These are phyloP conservation scores for Lepus europaeus DNA, from an alignment of 2,113 vertebrate genomes.

Conservation along the genomic window DNA sequence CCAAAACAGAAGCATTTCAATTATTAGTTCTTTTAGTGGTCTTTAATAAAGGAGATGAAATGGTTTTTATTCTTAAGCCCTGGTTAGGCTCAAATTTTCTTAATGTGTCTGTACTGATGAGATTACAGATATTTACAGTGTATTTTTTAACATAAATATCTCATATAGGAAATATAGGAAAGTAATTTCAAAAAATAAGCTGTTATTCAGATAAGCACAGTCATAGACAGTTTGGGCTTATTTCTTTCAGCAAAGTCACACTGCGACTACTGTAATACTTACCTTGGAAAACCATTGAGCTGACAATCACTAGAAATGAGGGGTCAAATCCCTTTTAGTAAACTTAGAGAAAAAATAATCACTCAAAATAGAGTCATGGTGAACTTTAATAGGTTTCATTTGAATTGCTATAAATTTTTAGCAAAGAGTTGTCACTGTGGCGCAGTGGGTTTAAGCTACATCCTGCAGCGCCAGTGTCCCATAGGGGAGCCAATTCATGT, in stretches of 20 bases:
- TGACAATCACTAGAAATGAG: neutral
- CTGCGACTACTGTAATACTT: slow-evolving; percentile 15
- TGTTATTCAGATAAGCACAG: slow-evolving; percentile 10
- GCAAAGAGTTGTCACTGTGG: too few relatives aligned
- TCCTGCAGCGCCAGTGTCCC: too few relatives aligned
- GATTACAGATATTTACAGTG: slow-evolving; percentile 13
- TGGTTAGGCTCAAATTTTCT: slow-evolving; percentile 48
- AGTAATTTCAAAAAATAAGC: neutral
- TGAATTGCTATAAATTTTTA: neutral
- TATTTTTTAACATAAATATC: slow-evolving; percentile 65
- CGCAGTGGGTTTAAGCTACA: too few relatives aligned
- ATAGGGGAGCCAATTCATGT: too few relatives aligned
- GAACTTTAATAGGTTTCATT: slow-evolving; percentile 30
- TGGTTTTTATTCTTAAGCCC: slow-evolving; percentile 42
- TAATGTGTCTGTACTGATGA: slow-evolving; percentile 49
- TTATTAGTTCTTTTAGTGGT: slow-evolving; percentile 77
- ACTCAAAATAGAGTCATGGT: neutral
- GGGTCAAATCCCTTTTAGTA: neutral
- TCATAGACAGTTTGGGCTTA: neutral
- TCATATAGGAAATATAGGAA: neutral
- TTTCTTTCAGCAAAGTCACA: slow-evolving; percentile 30
- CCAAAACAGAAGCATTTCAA: slow-evolving; percentile 75
- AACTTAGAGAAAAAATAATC: neutral
- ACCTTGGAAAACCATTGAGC: neutral
- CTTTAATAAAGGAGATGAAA: slow-evolving; percentile 80